Base-by-base conservation (phyloP, 2,113 vertebrate genomes). In the Campylomormyrus numenius region DNA sequence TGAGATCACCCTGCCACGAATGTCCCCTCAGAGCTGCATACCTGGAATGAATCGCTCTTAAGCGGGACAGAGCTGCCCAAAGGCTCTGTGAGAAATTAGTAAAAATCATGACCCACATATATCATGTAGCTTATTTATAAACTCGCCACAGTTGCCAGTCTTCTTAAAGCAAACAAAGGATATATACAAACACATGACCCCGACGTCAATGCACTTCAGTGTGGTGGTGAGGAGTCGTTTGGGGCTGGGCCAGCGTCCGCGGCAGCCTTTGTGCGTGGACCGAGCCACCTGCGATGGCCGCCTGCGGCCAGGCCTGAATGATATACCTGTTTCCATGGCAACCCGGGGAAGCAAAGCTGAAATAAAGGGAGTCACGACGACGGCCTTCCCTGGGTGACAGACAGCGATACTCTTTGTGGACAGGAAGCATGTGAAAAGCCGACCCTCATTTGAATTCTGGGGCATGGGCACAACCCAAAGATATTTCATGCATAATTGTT, bases 261-360 rank as follows among this genome's bases (percentile, higher is more conserved):
- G n/a, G 62, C 80, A 90, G 91, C 92, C 89, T 93, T 91, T 85
- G 62, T 88, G 89, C 88, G 90, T 88, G 91, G 90, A 85, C 85
- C 66, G 58, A 90, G 90, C 89, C 92, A 93, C 91, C 94, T 94
- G 91, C 90, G 89, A 91, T 85, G 77, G 66, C 92, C 42, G 90
- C 91, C 92, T 92, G 92, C 91, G 56, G 85, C 62, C 88, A 83
- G 19, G 90, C 77, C 88, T 94, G 92, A 94, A 94, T 93, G 90
- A 91, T 92, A 93, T 93, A 93, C 89, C 49, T 88, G 94, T 94
- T 92, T 84, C 92, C 94, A 94, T 94, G 92, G 93, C 89, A 94
- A 95, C 92, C 13, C 87, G 0, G 42, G 90, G 91, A 42, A 94
- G 92, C 90, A 91, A 93, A 93, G 90, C 89, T 89, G 90, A 93